These are phyloP conservation scores for Oligia fasciuncula DNA, from an alignment of 2,888 invertebrate species.

Conservation along the genomic window DNA sequence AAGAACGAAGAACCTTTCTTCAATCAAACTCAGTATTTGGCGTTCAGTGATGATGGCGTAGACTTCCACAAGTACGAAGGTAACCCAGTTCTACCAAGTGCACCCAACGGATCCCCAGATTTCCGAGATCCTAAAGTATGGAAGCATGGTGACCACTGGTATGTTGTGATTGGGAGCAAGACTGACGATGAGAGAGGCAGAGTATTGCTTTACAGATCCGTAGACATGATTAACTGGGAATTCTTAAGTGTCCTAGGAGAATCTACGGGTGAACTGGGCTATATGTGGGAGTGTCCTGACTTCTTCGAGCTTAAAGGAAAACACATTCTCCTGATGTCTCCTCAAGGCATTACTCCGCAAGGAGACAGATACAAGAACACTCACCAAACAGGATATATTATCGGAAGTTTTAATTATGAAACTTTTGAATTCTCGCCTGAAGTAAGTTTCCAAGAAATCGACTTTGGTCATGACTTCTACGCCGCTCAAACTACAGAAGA, in stretches of 20 bases:
- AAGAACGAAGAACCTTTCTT: conserved; percentile 75
- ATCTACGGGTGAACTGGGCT: conserved; percentile 80
- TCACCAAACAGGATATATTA: conserved; percentile 83
- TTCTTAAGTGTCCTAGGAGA: conserved; percentile 81
- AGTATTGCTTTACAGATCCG: conserved; percentile 84
- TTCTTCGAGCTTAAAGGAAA: conserved; percentile 86
- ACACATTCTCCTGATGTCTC: conserved; percentile 84
- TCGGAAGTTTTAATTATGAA: conserved; percentile 85
- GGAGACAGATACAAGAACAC: conserved; percentile 85
- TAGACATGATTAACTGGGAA: conserved; percentile 82
- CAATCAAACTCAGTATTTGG: conserved; percentile 84
- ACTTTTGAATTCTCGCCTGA: conserved; percentile 81
- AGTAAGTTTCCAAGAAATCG: conserved; percentile 83
- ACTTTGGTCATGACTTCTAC: conserved; percentile 87
- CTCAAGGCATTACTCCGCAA: conserved; percentile 81
- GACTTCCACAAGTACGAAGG: conserved; percentile 82
- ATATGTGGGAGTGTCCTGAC: conserved; percentile 90
- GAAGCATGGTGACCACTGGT: conserved; percentile 83
- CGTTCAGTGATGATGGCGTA: conserved; percentile 82
- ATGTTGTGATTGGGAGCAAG: conserved; percentile 84
- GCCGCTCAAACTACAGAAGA: conserved; percentile 83
- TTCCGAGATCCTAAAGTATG: conserved; percentile 89
- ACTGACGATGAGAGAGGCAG: conserved; percentile 79
- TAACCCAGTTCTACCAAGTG: conserved; percentile 81
- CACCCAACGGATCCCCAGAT: conserved; percentile 82